Percentiles rank a stretch among this genome's conserved stretches.
Evolutionary conservation across 1,140 invertebrate species (phyloP).

Genomic region (Dendrolimus kikuchii): DNA sequence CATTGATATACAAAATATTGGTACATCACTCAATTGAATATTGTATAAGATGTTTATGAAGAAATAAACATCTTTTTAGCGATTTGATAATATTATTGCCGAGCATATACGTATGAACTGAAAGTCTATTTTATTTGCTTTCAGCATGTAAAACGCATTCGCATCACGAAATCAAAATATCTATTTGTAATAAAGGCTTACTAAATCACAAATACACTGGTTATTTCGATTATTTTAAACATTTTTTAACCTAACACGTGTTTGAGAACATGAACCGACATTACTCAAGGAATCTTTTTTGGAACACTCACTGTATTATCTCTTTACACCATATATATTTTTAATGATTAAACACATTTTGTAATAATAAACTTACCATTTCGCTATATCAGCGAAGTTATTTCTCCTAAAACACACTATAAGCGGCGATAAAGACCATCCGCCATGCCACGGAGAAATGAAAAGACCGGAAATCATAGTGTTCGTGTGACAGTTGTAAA

Average conservation of each 20-base stretch:
- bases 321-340: conserved; percentile 19
- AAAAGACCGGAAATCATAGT: conserved; percentile 64
- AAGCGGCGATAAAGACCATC: conserved; percentile 65
- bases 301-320: conserved; percentile 33
- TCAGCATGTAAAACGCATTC: too few relatives aligned
- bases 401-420: conserved; percentile 65
- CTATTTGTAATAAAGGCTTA: too few relatives aligned
- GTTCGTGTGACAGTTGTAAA: conserved; percentile 42
- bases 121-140: too few relatives aligned
- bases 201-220: too few relatives aligned
- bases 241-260: conserved; percentile 49
- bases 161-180: too few relatives aligned
- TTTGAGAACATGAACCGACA: conserved; percentile 18
- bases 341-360: conserved; percentile 18
- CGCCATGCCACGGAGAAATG: conserved; percentile 71
- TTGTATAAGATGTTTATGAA: too few relatives aligned
- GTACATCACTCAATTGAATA: too few relatives aligned
- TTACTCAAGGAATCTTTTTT: conserved; percentile 7
- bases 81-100: too few relatives aligned
- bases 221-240: conserved; percentile 19
- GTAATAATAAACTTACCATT: conserved; percentile 59
- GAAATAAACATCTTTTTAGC: too few relatives aligned
- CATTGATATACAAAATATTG: too few relatives aligned
- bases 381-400: conserved; percentile 64
- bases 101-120: too few relatives aligned